Conservation (phyloP, 2,797 vertebrate genomes). For the Trematomus bernacchii region DNA sequence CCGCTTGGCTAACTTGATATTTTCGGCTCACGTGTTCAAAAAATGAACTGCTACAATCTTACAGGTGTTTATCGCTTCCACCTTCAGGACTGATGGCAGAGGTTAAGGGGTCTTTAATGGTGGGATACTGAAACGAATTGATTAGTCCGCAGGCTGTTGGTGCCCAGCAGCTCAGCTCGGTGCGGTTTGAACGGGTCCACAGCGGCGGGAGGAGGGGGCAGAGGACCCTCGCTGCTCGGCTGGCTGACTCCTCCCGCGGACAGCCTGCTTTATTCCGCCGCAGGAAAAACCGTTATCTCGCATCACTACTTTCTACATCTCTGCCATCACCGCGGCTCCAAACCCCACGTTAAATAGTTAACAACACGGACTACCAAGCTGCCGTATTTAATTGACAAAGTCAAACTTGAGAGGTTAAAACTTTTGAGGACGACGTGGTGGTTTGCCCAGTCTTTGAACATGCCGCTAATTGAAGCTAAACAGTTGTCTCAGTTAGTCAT, state of each 20-base stretch:
- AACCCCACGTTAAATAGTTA: conserved; percentile 53
- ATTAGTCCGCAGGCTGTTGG: conserved; percentile 32
- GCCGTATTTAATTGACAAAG: conserved; percentile 42
- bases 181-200: conserved; percentile 27
- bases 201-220: conserved; percentile 4
- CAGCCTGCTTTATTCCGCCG: conserved; percentile 64
- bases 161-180: conserved; percentile 33
- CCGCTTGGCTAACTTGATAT: not conserved
- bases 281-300: conserved; percentile 79
- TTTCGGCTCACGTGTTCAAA: not conserved
- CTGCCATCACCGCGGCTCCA: conserved; percentile 16
- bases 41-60: not conserved
- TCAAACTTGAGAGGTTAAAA: conserved; percentile 50
- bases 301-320: conserved; percentile 66
- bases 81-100: not conserved
- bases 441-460: not conserved
- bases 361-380: not conserved
- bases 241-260: conserved; percentile 76
- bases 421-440: conserved; percentile 61
- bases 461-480: conserved; percentile 7
- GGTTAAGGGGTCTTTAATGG: not conserved
- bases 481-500: too few relatives aligned
- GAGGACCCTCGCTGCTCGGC: conserved; percentile 31
- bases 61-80: conserved; percentile 47
- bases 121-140: not conserved